Base-by-base conservation (phyloP, 2,113 vertebrate species). In the Mus spicilegus region DNA sequence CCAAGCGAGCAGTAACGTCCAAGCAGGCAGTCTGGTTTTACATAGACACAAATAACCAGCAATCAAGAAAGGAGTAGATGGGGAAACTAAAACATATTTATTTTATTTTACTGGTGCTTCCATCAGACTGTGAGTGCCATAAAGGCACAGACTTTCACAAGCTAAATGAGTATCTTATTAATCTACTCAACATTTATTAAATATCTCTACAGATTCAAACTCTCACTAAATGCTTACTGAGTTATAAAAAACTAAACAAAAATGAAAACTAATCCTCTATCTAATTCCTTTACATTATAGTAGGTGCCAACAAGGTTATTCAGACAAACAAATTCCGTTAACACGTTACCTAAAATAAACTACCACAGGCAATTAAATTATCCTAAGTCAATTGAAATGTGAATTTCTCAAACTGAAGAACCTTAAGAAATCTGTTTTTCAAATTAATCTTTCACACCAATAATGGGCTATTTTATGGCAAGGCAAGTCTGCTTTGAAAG, bases 311-410 rank as follows among this genome's bases (percentile, higher is more conserved):
- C 10, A 93, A 82, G 24, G 42, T 70, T 87, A 95, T 19, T 93
- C n/a, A 89, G 39, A 87, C 12, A 92, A 93, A 86, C 73, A 88
- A 94, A 92, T 96, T 95, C 91, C 84, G 67, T 76, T 78, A 92
- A 77, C 70, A 84, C 54, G 20, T 76, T 91, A 95, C 14, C 51
- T 86, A 58, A 96, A 96, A 87, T 70, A 92, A 90, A 81, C 84
- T 81, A 92, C 28, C 33, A 85, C 72, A 39, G 19, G 54, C 49
- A 95, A 90, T 87, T 92, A 92, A 96, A 95, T 87, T 82, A 89
- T 77, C 46, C 56, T 51, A 90, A 95, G 65, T 42, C 72, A 77
- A 96, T 7, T 58, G 30, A 96, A 96, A 93, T 78, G 14, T n/a
- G 76, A 70, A 85, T 94, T 92, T 93, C n/a, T 90, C 22, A 24